Conservation (phyloP, 2,888 invertebrate species). For the Eudemis profundana region DNA sequence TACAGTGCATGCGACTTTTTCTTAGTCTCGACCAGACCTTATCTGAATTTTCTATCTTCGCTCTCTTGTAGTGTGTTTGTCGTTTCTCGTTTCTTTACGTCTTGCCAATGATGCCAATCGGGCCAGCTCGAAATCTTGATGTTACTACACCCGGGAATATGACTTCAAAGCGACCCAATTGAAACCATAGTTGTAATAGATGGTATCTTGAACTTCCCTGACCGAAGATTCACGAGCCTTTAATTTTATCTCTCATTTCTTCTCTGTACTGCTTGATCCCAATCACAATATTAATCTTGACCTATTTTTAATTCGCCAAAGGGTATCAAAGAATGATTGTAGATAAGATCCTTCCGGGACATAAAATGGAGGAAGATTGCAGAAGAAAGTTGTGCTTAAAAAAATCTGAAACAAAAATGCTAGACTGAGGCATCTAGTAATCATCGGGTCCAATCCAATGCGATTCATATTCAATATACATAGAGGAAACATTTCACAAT, state of each 20-base stretch:
- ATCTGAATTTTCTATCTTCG: background rate
- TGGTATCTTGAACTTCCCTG: background rate
- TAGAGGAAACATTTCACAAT: background rate
- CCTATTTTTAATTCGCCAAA: background rate
- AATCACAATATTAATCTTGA: background rate
- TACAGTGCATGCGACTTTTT: background rate
- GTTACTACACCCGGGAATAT: conserved; percentile 4
- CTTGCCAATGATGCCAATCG: background rate
- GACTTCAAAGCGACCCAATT: conserved; percentile 2
- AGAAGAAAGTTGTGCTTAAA: background rate
- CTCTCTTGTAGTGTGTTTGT: background rate
- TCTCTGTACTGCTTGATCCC: background rate
- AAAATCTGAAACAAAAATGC: conserved; percentile 12
- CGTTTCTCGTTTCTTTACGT: background rate
- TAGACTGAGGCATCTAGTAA: background rate
- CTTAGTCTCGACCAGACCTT: background rate
- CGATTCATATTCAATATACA: too few relatives aligned
- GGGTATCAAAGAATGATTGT: background rate
- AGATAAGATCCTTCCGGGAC: conserved; percentile 18
- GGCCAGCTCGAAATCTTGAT: background rate
- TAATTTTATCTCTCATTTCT: conserved; percentile 3
- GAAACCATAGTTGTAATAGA: conserved; percentile 3
- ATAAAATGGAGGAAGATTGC: background rate
- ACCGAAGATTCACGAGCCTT: conserved; percentile 27
- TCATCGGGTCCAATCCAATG: too few relatives aligned